Conservation (phyloP, 2,797 vertebrate genomes). For the Serranus cabrilla region DNA sequence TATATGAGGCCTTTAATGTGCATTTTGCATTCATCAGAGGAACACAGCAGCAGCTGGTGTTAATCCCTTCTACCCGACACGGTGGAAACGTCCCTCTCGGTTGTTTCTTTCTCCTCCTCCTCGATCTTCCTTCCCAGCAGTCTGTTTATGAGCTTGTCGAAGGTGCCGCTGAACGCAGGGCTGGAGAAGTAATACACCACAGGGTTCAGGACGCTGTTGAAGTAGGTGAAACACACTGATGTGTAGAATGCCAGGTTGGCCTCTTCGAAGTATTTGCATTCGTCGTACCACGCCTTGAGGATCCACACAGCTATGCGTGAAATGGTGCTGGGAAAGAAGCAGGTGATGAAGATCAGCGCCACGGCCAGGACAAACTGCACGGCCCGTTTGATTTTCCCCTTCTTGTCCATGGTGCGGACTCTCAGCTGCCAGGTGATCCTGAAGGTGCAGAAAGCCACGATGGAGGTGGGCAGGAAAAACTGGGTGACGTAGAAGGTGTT, state of each 20-base stretch:
- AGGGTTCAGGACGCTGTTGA: slow-evolving; percentile 88
- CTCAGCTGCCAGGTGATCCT: slow-evolving; percentile 84
- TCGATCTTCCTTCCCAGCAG: slow-evolving; percentile 60
- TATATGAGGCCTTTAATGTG: neutral
- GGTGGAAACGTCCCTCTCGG: slow-evolving; percentile 35
- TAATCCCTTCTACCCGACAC: slow-evolving; percentile 4
- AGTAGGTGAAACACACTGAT: slow-evolving; percentile 86
- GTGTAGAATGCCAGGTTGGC: slow-evolving; percentile 87
- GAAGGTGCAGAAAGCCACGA: slow-evolving; percentile 85
- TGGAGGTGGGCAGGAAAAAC: slow-evolving; percentile 80
- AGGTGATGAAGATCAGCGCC: slow-evolving; percentile 84
- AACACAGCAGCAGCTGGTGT: neutral
- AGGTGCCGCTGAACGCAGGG: slow-evolving; percentile 80
- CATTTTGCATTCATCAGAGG: neutral
- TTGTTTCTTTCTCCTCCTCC: fast-evolving
- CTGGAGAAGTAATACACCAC: slow-evolving; percentile 88
- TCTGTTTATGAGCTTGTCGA: slow-evolving; percentile 76
- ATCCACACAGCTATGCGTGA: slow-evolving; percentile 84
- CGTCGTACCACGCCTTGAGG: slow-evolving; percentile 80
- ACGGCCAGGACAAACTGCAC: slow-evolving; percentile 85
- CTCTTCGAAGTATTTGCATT: slow-evolving; percentile 80
- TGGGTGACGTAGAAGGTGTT: slow-evolving; percentile 85
- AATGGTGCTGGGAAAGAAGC: slow-evolving; percentile 87
- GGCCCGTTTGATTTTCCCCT: slow-evolving; percentile 85
- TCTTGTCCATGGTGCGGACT: slow-evolving; percentile 80